Conservation (phyloP, 2,113 vertebrate species). For the Nycticryphes semicollaris region DNA sequence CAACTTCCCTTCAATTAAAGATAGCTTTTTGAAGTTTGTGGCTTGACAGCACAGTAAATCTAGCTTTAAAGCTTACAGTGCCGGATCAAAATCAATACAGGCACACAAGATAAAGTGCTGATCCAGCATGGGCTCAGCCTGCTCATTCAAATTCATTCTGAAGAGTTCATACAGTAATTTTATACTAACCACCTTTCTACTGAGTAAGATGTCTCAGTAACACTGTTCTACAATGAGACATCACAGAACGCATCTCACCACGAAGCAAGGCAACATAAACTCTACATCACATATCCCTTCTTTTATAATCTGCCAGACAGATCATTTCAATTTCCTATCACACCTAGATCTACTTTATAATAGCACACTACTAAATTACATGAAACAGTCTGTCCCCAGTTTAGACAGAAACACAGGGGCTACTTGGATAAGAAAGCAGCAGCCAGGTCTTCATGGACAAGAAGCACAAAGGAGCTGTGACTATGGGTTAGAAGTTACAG, state of each 20-base stretch:
- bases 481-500: not conserved
- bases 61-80: not conserved
- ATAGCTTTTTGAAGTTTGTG: constrained; percentile 22
- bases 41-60: constrained; percentile 2
- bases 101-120: not conserved
- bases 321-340: not conserved
- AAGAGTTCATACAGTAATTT: not conserved
- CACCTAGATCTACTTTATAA: not conserved
- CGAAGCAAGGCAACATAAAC: not conserved
- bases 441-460: not conserved
- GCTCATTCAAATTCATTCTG: not conserved
- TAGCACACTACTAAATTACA: not conserved
- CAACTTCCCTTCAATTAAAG: not conserved
- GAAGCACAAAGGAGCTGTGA: not conserved
- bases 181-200: not conserved
- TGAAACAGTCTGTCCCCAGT: not conserved
- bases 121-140: not conserved
- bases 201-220: not conserved
- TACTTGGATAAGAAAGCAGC: not conserved
- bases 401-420: not conserved
- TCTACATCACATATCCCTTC: not conserved
- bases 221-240: not conserved
- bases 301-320: not conserved
- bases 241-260: not conserved
- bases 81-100: constrained; percentile 19